Evolutionary conservation across 2,797 vertebrate species (phyloP).

Genomic region (Sebastolobus alascanus): DNA sequence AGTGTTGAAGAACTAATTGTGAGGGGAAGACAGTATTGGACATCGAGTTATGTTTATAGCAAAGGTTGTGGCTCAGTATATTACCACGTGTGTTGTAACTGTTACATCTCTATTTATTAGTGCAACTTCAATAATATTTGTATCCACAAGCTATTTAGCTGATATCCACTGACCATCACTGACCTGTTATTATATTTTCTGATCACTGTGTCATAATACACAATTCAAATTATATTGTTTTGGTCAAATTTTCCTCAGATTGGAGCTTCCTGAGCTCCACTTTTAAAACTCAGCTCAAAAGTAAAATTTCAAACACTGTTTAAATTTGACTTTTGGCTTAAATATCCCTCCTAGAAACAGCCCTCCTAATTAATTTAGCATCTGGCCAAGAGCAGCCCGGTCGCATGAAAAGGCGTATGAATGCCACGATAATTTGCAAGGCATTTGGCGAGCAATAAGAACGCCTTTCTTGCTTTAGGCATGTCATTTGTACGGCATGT

Average conservation of each 20-base stretch:
- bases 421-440: background rate
- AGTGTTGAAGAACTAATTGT: background rate
- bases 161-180: background rate
- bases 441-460: background rate
- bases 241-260: background rate
- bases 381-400: background rate
- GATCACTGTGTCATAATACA: background rate
- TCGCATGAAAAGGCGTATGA: background rate
- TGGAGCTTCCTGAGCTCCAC: background rate
- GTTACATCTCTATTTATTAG: background rate
- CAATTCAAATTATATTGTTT: background rate
- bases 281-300: too few species aligned
- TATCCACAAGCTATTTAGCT: background rate
- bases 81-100: background rate
- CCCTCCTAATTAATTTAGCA: background rate
- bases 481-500: background rate
- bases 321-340: background rate
- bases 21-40: background rate
- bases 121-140: background rate
- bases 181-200: background rate
- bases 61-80: background rate
- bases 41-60: background rate
- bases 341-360: background rate
- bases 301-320: background rate
- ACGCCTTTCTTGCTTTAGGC: background rate